Evolutionary conservation across 2,113 vertebrate species (phyloP).

Genomic region (Dipodomys stephensi): DNA sequence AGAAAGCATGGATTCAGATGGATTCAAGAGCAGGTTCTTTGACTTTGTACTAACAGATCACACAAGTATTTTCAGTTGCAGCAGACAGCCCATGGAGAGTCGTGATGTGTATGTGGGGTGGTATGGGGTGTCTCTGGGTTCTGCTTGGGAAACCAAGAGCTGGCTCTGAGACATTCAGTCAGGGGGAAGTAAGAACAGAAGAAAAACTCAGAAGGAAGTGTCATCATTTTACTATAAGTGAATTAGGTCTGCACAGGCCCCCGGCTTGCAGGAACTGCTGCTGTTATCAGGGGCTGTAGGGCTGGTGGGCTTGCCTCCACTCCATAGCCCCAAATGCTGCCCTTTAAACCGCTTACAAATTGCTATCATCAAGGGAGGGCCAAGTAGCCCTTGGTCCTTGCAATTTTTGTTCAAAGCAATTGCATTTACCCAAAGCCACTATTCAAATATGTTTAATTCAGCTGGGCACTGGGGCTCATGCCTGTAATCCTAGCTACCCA

Average conservation of each 20-base stretch:
- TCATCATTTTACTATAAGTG: no score
- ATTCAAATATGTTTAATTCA: neutral
- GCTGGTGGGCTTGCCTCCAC: neutral
- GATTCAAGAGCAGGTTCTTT: neutral
- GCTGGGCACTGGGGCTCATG: no score
- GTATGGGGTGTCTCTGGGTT: neutral
- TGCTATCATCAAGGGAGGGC: neutral
- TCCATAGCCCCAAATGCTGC: neutral
- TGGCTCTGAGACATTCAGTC: neutral
- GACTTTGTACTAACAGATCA: neutral
- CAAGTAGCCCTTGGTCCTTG: no score
- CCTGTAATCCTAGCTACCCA: no score
- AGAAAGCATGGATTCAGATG: no score
- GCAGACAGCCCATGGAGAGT: neutral
- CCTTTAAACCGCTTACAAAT: neutral
- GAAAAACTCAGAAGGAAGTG: neutral
- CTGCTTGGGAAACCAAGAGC: neutral
- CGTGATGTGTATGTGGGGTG: no score
- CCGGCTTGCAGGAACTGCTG: accelerated
- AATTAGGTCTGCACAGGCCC: accelerated
- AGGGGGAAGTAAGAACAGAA: neutral
- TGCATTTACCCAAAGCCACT: neutral
- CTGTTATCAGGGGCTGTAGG: neutral
- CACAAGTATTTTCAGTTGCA: neutral
- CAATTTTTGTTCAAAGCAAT: neutral